Conservation (phyloP, 2,797 vertebrate species). For the Garrulus glandarius region DNA sequence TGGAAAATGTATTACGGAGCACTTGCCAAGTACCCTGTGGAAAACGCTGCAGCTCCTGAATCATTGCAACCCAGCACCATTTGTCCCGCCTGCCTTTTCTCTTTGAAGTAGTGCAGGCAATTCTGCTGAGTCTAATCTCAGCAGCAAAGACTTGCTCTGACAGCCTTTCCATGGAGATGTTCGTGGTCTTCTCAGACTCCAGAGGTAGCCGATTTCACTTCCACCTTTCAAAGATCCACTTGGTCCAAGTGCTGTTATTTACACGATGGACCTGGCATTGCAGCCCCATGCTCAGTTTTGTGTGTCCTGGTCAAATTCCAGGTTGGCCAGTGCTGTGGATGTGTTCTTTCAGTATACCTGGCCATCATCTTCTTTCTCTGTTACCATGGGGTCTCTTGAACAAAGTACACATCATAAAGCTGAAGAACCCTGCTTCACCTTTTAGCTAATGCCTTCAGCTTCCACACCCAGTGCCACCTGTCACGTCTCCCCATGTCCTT, state of each 20-base stretch:
- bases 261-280: background rate
- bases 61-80: accelerated
- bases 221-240: background rate
- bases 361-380: background rate
- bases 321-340: background rate
- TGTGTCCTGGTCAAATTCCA: background rate
- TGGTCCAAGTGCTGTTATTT: background rate
- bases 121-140: background rate
- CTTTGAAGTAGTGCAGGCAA: background rate
- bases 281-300: background rate
- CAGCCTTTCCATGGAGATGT: background rate
- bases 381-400: background rate
- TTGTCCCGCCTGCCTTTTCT: background rate
- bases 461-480: background rate
- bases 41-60: background rate
- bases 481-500: background rate
- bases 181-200: background rate
- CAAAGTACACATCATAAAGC: background rate
- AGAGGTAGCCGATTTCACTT: background rate
- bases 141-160: background rate
- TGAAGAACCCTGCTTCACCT: background rate
- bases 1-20: background rate
- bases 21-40: background rate
- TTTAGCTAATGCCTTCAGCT: background rate
- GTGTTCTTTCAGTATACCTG: background rate